Conservation (phyloP, 2,888 invertebrate species). For the Plusia festucae region DNA sequence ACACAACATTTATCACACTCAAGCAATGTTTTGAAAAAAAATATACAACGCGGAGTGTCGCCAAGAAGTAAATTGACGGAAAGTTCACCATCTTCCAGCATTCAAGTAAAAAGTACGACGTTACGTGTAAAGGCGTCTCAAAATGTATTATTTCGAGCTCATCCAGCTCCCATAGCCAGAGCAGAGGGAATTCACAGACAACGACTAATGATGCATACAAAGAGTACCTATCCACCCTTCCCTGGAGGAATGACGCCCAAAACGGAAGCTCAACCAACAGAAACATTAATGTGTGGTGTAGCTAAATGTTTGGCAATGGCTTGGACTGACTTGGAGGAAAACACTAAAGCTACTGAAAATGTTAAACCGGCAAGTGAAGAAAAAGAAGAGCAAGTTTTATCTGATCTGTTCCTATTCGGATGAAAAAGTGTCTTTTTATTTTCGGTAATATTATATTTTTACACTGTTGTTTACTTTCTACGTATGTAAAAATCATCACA, state of each 20-base stretch:
- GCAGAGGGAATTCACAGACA: not conserved
- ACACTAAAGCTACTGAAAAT: not conserved
- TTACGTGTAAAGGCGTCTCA: too few species aligned
- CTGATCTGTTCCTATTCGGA: too few species aligned
- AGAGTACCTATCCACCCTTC: conserved; percentile 34
- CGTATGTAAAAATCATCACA: too few species aligned
- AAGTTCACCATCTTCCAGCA: not conserved
- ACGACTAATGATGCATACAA: conserved; percentile 13
- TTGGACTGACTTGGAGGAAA: conserved; percentile 17
- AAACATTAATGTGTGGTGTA: conserved; percentile 10
- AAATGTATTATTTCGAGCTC: not conserved
- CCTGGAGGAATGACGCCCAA: not conserved
- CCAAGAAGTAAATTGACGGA: not conserved
- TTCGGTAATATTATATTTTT: too few species aligned
- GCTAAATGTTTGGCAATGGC: conserved; percentile 18
- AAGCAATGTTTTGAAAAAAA: not conserved
- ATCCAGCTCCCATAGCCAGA: too few species aligned
- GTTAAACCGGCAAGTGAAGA: not conserved
- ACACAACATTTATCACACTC: not conserved
- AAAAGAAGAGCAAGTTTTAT: too few species aligned
- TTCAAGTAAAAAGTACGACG: not conserved
- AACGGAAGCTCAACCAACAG: not conserved
- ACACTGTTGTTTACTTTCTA: too few species aligned
- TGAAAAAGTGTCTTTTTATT: too few species aligned
- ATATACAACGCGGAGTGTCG: not conserved